Base-by-base conservation (phyloP, 2,113 vertebrate genomes). In the Vicugna pacos region DNA sequence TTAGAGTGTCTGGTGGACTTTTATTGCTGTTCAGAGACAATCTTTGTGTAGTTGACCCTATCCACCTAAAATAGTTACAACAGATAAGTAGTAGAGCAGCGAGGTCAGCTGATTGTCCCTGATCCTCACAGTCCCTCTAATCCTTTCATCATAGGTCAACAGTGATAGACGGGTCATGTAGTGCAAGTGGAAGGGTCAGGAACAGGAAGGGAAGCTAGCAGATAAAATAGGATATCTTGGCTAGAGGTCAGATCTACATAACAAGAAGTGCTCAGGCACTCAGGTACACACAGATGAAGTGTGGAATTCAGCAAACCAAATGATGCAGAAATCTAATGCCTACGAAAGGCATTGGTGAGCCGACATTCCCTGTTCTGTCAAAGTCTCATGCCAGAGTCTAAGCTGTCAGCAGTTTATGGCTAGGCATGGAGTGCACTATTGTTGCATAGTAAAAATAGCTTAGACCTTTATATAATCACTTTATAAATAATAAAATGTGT, bases 21-120 rank as follows among this genome's bases (percentile, higher is more conserved):
- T 86, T 65, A 77, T 67, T 95, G 90, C n/a, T 86, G 6, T 82
- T 80, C 93, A 85, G 48, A 92, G 88, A 46, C 9, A 73, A 48
- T 75, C 28, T 89, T 95, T 77, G 38, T 26, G 35, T 28, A 86
- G 73, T 38, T 76, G 62, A 65, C 81, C 19, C n/a, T 77, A n/a
- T 73, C 79, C 64, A 48, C 30, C 67, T 62, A 32, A 42, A 73
- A 67, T 14, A 77, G 7, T 12, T 79, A 30, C 26, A n/a, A 22
- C 24, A 64, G 79, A 30, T 48, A 52, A 77, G 10, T 24, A 52
- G 54, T 35, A 88, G n/a, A 83, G 5, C 7, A 35, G 16, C 50
- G 64, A 79, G 32, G 12, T 60, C 67, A 75, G 6, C 16, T 50
- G 4, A 42, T 42, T 42, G 38, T 42, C 15, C n/a, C 32, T 72